phyloP scores from a whole-genome alignment of 2,113 vertebrate species.

The Pedionomus torquatus region DNA sequence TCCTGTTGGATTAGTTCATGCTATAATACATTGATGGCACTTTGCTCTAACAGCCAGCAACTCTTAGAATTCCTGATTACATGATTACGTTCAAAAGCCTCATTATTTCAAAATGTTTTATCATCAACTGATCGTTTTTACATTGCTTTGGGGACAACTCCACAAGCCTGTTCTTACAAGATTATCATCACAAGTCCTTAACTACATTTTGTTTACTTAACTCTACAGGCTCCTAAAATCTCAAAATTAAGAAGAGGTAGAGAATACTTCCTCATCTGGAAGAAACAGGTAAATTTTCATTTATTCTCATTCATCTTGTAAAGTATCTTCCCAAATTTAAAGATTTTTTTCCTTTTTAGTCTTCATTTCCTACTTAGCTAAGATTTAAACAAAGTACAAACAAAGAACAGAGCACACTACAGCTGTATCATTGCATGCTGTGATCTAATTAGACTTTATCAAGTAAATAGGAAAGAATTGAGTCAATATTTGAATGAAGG shows the following conservation, averaged over 20 bases:
- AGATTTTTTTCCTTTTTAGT: not conserved
- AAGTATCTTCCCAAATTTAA: not conserved
- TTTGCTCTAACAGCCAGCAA: not conserved
- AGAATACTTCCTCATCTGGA: not conserved
- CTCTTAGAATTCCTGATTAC: slow-evolving; percentile 12
- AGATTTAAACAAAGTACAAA: not conserved
- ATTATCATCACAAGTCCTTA: not conserved
- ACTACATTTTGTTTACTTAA: not conserved
- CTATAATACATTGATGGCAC: not conserved
- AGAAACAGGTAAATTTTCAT: not conserved
- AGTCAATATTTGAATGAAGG: not conserved
- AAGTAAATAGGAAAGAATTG: not conserved
- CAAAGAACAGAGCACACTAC: not conserved
- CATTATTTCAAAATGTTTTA: slow-evolving; percentile 47
- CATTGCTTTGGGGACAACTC: not conserved
- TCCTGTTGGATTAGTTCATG: slow-evolving; percentile 4
- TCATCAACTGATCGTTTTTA: not conserved
- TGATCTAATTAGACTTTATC: not conserved
- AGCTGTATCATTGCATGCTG: not conserved
- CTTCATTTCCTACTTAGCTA: not conserved
- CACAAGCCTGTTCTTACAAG: not conserved
- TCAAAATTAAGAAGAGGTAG: not conserved
- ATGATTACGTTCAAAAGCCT: slow-evolving; percentile 20
- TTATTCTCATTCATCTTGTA: not conserved
- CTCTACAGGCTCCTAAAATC: not conserved